Percentiles rank a stretch among this genome's conserved stretches.
Conservation (phyloP, 2,113 vertebrate species). For the Protobothrops flavoviridis region DNA sequence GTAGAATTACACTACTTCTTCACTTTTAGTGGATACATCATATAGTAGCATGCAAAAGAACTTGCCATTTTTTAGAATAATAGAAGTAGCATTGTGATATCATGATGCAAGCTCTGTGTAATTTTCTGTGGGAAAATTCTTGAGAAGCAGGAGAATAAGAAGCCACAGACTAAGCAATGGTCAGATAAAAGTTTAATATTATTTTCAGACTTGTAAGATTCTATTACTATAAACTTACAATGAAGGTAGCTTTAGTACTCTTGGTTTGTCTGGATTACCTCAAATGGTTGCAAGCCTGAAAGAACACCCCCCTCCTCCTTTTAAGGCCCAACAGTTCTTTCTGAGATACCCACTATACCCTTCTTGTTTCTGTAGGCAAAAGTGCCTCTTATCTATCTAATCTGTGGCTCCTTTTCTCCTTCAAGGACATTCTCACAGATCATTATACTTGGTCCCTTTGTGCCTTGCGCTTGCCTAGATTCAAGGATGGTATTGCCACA, state of each 20-base stretch:
- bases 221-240: background rate
- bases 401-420: background rate
- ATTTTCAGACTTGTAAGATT: background rate
- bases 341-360: background rate
- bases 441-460: background rate
- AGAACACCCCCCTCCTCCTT: accelerated
- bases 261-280: background rate
- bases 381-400: background rate
- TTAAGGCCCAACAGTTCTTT: background rate
- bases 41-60: background rate
- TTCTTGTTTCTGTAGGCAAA: background rate
- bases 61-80: background rate
- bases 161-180: background rate
- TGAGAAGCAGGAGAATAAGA: background rate
- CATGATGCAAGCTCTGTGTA: background rate
- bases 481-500: background rate
- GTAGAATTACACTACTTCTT: background rate
- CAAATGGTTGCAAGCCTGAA: background rate
- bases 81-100: background rate
- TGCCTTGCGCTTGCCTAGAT: background rate
- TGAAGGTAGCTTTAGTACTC: background rate
- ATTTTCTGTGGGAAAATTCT: background rate
- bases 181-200: background rate
- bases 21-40: background rate
- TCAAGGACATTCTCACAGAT: background rate